Base-by-base conservation (phyloP, 2,113 vertebrate genomes). In the Ellobius talpinus region DNA sequence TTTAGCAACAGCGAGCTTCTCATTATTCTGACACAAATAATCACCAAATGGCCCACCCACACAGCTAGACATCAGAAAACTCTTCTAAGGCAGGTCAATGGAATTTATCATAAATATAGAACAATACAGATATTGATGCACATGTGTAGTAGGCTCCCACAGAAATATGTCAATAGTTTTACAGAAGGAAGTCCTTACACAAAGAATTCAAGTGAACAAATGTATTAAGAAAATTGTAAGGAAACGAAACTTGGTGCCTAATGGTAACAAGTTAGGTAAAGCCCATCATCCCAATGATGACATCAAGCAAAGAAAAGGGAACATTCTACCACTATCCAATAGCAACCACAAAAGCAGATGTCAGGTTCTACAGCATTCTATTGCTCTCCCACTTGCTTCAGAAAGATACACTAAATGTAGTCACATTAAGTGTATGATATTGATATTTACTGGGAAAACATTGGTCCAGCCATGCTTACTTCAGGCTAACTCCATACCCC, bases 1-100 rank as follows among this genome's bases (percentile, higher is more conserved):
- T 50, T 95, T 63, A 94, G 76, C 47, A 97, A 97, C 89, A 86
- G 63, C 77, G 89, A 93, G 61, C 24, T 95, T 97, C 94, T 97
- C 77, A 94, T 95, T 96, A 90, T 94, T 97, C 72, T 95, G 77
- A 89, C 90, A 90, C 86, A 97, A 91, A 92, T 47, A 45, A 97
- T 95, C 95, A 89, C 89, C 87, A 96, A 97, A 95, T 36, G 24
- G 50, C n/a, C 66, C 76, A 88, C 42, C 19, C 63, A 97, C 86
- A 17, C 86, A 89, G 61, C 39, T 89, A 87, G 88, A 77, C 91
- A 95, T 94, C 84, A 96, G 63, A 90, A 81, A 93, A 68, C 72
- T 89, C 90, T 82, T 72, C 86, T 86, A 97, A 94, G 93, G 66
- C 66, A 89, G 89, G 86, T 74, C 52, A 90, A 52, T 45, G 55